Conservation (phyloP, 2,113 vertebrate species). For the Rhizomys pruinosus region DNA sequence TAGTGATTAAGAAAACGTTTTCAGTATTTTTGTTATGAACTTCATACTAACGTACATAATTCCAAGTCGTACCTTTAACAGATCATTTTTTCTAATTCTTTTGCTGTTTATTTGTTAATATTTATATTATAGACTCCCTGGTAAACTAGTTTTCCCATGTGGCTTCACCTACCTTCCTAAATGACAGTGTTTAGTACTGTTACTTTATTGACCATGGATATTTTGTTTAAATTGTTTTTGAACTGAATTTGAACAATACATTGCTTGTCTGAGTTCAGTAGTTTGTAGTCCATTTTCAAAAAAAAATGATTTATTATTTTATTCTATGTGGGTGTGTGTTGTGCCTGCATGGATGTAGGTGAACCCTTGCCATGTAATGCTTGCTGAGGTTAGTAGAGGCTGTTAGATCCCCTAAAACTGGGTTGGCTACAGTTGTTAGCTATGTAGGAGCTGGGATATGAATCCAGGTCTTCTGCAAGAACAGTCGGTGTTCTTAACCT, state of each 20-base stretch:
- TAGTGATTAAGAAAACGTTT: background rate
- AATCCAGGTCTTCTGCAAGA: too few relatives aligned
- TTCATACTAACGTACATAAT: background rate
- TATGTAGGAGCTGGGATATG: too few relatives aligned
- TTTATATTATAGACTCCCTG: slow-evolving; percentile 16
- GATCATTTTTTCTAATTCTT: background rate
- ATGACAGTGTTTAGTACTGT: background rate
- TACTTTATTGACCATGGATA: background rate
- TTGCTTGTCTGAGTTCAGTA: background rate
- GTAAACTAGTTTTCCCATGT: background rate
- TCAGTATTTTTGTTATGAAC: background rate
- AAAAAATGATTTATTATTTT: too few relatives aligned
- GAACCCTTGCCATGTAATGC: too few relatives aligned
- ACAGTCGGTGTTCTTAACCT: too few relatives aligned
- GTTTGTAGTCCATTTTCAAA: background rate
- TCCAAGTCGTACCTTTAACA: background rate
- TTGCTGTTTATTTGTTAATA: background rate
- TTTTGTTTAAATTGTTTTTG: background rate
- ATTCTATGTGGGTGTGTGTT: too few relatives aligned
- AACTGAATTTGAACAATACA: background rate
- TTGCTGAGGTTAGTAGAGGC: too few relatives aligned
- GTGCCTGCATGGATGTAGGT: too few relatives aligned
- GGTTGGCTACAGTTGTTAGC: too few relatives aligned
- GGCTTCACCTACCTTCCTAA: background rate
- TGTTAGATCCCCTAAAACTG: too few relatives aligned